Evolutionary conservation across 2,888 invertebrate species (phyloP).

Genomic region (Aquatica leii): DNA sequence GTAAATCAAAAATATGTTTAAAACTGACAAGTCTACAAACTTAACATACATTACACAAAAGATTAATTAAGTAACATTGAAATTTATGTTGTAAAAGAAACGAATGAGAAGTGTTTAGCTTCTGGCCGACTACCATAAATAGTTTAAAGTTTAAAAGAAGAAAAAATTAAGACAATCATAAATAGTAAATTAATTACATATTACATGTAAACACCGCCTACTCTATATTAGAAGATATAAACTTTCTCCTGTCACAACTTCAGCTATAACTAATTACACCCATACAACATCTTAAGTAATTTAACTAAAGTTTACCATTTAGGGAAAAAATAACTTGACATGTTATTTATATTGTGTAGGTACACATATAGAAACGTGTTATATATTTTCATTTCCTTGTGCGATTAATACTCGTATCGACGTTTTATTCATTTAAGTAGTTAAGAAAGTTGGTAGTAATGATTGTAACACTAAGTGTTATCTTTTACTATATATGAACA

Average conservation of each 20-base stretch:
- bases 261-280: conserved; percentile 12
- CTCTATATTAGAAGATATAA: conserved; percentile 10
- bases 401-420: neutral
- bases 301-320: conserved; percentile 21
- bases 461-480: no score
- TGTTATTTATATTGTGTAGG: conserved; percentile 11
- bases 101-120: no score
- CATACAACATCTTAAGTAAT: conserved; percentile 15
- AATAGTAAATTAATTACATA: conserved; percentile 18
- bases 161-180: no score
- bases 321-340: conserved; percentile 16
- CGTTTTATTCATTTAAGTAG: neutral
- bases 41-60: no score
- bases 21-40: no score
- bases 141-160: no score
- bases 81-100: no score
- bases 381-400: conserved; percentile 5
- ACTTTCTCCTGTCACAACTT: conserved; percentile 25
- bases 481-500: no score
- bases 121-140: no score
- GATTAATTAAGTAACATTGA: no score
- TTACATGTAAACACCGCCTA: conserved; percentile 14
- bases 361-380: neutral
- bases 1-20: no score
- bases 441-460: neutral